These are phyloP conservation scores for Neopipo cinnamomea DNA, from an alignment of 2,113 vertebrate genomes.

Conservation along the genomic window DNA sequence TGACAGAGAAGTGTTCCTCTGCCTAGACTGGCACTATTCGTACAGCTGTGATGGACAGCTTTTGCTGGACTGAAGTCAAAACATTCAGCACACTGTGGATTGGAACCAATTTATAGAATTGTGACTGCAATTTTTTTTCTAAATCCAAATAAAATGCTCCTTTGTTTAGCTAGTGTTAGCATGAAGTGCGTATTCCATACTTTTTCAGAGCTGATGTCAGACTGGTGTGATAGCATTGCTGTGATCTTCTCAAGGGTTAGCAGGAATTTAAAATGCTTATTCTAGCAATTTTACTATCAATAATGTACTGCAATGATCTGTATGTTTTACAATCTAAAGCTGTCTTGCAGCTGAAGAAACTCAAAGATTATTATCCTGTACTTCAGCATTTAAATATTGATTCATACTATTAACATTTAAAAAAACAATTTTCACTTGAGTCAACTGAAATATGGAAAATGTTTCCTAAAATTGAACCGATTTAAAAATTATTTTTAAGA, in stretches of 20 bases:
- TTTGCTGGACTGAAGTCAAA: not conserved
- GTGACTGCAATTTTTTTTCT: not conserved
- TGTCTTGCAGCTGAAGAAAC: not conserved
- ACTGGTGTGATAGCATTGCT: not conserved
- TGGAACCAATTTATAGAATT: not conserved
- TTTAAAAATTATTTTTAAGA: constrained; percentile 20
- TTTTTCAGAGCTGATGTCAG: not conserved
- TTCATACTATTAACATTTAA: not conserved
- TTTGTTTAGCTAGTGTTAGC: not conserved
- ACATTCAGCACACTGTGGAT: not conserved
- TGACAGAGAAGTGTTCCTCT: not conserved
- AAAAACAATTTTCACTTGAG: not conserved
- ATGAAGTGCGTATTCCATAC: not conserved
- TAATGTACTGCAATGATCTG: not conserved
- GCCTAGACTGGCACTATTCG: not conserved
- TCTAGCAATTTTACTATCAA: not conserved
- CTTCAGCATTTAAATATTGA: constrained; percentile 10
- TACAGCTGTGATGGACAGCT: not conserved
- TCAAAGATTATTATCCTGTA: not conserved
- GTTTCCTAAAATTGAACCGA: not conserved
- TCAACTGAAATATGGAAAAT: constrained; percentile 27
- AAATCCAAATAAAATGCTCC: not conserved
- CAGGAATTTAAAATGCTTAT: not conserved
- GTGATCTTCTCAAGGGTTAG: not conserved
- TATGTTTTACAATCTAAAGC: not conserved